These are phyloP conservation scores for Pseudomyrmex pallidus DNA, from an alignment of 1,140 invertebrate genomes.

Conservation along the genomic window DNA sequence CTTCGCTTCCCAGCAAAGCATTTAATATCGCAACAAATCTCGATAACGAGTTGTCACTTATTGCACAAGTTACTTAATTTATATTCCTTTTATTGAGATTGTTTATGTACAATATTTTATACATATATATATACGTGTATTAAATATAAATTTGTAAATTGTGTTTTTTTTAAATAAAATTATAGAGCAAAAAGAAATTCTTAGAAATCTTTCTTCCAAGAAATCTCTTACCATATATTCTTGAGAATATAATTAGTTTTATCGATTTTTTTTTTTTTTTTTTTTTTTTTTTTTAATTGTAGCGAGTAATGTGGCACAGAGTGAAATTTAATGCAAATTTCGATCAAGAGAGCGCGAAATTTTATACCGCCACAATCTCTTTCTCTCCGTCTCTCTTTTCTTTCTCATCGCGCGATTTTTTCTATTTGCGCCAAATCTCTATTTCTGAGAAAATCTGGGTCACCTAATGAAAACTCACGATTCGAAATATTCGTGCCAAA, in stretches of 20 bases:
- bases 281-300: conserved; percentile 3
- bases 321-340: conserved; percentile 13
- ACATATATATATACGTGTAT: no score
- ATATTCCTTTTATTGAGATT: neutral
- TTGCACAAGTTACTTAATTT: neutral
- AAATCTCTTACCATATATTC: neutral
- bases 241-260: neutral
- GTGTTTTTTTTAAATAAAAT: no score
- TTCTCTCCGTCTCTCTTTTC: neutral
- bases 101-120: neutral
- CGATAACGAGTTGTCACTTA: conserved; percentile 16
- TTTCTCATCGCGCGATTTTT: neutral
- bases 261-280: neutral
- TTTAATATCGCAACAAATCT: conserved; percentile 11
- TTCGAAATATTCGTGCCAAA: conserved; percentile 59
- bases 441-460: conserved; percentile 46
- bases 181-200: no score
- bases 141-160: no score
- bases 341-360: neutral
- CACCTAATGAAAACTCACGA: conserved; percentile 19
- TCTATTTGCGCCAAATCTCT: neutral
- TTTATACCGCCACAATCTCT: no score
- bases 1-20: conserved; percentile 17
- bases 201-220: no score
- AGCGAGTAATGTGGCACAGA: neutral